phyloP scores from a whole-genome alignment of 2,113 vertebrate genomes.

The Platycercus adscitus region DNA sequence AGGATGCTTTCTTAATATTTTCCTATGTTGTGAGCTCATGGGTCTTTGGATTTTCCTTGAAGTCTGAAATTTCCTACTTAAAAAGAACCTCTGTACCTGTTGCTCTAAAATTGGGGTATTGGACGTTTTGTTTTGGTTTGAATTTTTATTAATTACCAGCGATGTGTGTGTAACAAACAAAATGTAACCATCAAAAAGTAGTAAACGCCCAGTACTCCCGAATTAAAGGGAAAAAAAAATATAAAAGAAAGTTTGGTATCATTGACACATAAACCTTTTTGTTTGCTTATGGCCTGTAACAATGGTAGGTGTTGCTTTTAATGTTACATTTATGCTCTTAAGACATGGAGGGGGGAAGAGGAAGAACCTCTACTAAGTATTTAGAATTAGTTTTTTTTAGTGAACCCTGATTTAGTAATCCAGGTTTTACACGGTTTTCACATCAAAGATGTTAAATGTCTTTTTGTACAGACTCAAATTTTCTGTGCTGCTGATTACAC shows the following conservation, averaged over 20 bases:
- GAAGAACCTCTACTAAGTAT: background rate
- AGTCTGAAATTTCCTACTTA: background rate
- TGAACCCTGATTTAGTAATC: background rate
- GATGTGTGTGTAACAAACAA: background rate
- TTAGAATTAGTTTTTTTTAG: background rate
- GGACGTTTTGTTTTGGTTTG: background rate
- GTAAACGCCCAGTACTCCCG: background rate
- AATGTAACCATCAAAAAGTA: background rate
- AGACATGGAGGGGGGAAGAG: background rate
- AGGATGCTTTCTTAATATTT: background rate
- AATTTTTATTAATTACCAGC: background rate
- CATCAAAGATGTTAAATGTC: background rate
- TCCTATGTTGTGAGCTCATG: background rate
- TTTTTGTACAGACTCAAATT: background rate
- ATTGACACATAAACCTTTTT: background rate
- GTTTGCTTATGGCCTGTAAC: background rate
- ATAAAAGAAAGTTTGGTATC: background rate
- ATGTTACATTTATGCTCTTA: background rate
- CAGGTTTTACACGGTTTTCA: background rate
- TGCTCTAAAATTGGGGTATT: background rate
- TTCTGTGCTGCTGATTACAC: background rate
- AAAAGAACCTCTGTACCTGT: background rate
- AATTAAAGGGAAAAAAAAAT: background rate
- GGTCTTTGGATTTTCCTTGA: background rate
- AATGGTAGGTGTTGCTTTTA: background rate